Percentiles rank a stretch among this genome's conserved stretches.
Conservation (phyloP, 2,113 vertebrate genomes). For the Lasiurus borealis region DNA sequence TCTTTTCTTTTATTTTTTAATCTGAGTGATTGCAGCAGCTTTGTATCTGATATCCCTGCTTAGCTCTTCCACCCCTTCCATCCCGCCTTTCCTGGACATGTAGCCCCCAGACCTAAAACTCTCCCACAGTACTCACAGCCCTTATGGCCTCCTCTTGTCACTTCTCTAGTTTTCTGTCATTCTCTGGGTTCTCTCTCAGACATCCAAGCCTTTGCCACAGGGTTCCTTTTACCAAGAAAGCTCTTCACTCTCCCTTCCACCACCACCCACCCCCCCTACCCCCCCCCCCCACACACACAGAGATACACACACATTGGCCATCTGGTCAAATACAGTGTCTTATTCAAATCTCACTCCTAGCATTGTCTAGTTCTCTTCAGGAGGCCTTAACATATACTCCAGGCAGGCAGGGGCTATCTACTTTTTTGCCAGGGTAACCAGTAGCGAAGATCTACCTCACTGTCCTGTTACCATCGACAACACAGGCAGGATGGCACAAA, state of each 20-base stretch:
- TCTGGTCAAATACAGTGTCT: not conserved
- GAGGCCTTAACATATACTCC: not conserved
- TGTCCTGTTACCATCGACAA: not conserved
- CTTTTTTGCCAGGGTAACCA: slow-evolving; percentile 14
- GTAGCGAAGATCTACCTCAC: not conserved
- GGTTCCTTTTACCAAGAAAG: not conserved
- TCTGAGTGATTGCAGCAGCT: not conserved
- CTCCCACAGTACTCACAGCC: too few relatives aligned
- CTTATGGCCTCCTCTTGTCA: not conserved
- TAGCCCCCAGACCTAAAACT: not conserved
- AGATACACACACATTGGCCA: not conserved
- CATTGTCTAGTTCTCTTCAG: not conserved
- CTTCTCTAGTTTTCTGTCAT: not conserved
- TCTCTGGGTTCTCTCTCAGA: not conserved
- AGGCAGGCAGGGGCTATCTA: not conserved
- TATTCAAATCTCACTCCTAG: not conserved
- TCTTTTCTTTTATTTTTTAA: not conserved
- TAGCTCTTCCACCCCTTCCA: not conserved
- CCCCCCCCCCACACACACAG: too few relatives aligned
- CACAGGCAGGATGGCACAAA: not conserved
- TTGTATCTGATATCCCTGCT: not conserved
- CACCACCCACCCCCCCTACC: too few relatives aligned
- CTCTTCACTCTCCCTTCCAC: accelerated
- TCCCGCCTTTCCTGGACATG: not conserved
- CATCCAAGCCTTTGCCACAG: not conserved